phyloP scores from a whole-genome alignment of 2,888 invertebrate species.

The Fabriciana adippe region DNA sequence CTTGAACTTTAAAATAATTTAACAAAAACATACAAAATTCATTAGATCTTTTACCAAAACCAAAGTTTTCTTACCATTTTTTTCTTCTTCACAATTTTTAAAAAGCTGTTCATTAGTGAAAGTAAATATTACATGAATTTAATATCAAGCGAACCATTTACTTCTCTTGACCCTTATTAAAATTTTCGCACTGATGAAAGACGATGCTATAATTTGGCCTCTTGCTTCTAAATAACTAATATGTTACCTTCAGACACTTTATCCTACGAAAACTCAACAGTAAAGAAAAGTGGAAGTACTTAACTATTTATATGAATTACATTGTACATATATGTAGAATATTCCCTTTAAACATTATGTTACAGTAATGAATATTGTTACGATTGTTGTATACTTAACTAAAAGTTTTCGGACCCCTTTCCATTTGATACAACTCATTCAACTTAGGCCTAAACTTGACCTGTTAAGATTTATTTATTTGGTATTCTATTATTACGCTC shows the following conservation, averaged over 20 bases:
- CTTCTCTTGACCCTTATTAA: slow-evolving; percentile 9
- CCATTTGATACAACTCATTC: neutral
- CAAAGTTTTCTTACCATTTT: too few species aligned
- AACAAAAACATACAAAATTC: too few species aligned
- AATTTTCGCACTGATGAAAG: slow-evolving; percentile 21
- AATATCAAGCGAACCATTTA: slow-evolving; percentile 7
- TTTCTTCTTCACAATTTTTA: too few species aligned
- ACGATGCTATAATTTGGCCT: slow-evolving; percentile 14
- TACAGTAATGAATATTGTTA: neutral
- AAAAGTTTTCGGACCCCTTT: neutral
- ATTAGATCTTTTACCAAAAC: too few species aligned
- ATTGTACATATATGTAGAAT: too few species aligned
- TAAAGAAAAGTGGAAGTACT: neutral
- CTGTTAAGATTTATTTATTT: slow-evolving; percentile 29
- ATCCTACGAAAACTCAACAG: neutral
- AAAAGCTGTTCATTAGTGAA: neutral
- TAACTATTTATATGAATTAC: too few species aligned
- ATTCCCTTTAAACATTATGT: too few species aligned
- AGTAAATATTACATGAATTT: slow-evolving; percentile 10
- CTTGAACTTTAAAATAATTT: too few species aligned
- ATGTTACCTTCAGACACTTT: slow-evolving; percentile 8
- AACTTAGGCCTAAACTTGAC: neutral
- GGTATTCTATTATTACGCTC: slow-evolving; percentile 27
- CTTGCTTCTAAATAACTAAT: slow-evolving; percentile 16
- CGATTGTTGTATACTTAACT: neutral